A percentile compares a stretch with the other conserved stretches of the same genome.
Evolutionary conservation across 2,888 invertebrate species (phyloP).

Genomic region (Strigamia maritima): DNA sequence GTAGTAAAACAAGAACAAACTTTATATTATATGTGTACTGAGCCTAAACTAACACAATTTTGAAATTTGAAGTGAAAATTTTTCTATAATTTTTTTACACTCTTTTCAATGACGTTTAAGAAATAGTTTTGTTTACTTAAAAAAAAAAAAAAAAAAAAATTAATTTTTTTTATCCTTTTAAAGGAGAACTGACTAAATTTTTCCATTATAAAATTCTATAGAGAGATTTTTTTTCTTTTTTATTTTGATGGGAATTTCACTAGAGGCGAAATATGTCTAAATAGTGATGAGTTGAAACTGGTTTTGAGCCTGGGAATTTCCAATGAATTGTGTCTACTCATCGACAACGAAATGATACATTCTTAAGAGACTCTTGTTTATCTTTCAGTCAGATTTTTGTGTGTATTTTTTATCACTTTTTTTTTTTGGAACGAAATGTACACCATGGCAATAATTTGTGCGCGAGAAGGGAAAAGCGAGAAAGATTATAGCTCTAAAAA

Average conservation of each 20-base stretch:
- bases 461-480: neutral
- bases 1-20: too few species aligned
- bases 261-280: neutral
- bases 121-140: neutral
- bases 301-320: neutral
- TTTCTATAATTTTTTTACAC: too few species aligned
- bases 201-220: neutral
- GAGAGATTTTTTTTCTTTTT: neutral
- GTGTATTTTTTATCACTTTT: neutral
- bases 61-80: too few species aligned
- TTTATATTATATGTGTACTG: too few species aligned
- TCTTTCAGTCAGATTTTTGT: neutral
- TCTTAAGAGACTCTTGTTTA: neutral
- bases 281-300: neutral
- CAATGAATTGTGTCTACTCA: neutral
- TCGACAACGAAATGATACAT: neutral
- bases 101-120: too few species aligned
- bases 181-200: neutral
- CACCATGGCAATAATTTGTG: neutral
- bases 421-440: neutral
- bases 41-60: too few species aligned
- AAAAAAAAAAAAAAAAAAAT: too few species aligned
- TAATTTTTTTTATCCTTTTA: neutral
- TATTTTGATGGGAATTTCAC: neutral
- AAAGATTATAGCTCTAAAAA: slow-evolving; percentile 4